phyloP scores from a whole-genome alignment of 2,888 invertebrate genomes.

The Rambutsinella grinnellia region DNA sequence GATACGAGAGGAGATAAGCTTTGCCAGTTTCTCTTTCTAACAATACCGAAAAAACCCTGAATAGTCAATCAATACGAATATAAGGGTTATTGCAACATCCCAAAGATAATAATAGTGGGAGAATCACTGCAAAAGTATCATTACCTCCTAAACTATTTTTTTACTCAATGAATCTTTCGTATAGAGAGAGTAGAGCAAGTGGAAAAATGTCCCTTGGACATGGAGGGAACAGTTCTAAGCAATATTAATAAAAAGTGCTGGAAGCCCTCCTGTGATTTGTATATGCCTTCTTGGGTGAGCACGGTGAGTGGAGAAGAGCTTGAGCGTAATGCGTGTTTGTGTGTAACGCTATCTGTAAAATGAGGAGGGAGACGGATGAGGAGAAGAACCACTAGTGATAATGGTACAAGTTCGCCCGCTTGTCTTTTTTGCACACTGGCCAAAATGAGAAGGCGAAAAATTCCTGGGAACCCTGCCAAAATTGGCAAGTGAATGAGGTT shows the following conservation, averaged over 20 bases:
- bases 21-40: no score
- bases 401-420: conserved; percentile 10
- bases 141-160: no score
- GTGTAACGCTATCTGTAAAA: conserved; percentile 7
- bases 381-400: conserved; percentile 2
- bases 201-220: no score
- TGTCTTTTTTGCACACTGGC: conserved; percentile 46
- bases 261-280: conserved; percentile 39
- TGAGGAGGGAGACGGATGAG: neutral
- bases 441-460: conserved; percentile 56
- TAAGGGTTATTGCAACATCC: no score
- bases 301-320: no score
- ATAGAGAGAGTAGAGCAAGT: no score
- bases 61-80: no score
- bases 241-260: conserved; percentile 29
- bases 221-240: no score
- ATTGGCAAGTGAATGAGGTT: conserved; percentile 47
- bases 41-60: no score
- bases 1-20: no score
- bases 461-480: conserved; percentile 61
- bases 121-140: neutral
- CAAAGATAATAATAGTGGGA: no score
- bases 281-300: conserved; percentile 42
- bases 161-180: no score
- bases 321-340: conserved; percentile 49